A percentile compares a stretch with the other conserved stretches of the same genome.
Conservation (phyloP, 30 jellyfish, hydroid and myxozoan genomes). For the Hydra vulgaris region DNA sequence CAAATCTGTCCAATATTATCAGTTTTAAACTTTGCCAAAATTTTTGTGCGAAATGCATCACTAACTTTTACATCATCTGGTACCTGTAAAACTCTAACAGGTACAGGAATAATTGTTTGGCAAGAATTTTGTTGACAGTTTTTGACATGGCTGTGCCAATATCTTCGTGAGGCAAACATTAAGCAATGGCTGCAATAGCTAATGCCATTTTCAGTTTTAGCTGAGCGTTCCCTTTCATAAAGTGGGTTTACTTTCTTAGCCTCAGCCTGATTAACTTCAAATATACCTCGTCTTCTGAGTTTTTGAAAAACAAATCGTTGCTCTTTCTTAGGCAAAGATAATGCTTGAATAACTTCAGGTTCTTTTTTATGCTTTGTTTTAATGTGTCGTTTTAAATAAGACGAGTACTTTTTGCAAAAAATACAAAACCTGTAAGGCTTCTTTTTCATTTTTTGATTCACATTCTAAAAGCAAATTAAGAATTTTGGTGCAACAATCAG, state of each 20-base stretch:
- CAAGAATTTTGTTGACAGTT: slow-evolving; percentile 18
- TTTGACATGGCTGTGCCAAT: slow-evolving; percentile 2
- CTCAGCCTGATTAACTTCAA: slow-evolving; percentile 1
- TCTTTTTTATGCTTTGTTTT: slow-evolving; percentile 9
- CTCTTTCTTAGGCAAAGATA: slow-evolving; percentile 1
- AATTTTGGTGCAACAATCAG: neutral
- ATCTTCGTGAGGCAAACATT: slow-evolving; percentile 1
- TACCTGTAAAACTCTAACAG: neutral
- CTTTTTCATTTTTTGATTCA: neutral
- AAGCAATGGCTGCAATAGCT: slow-evolving; percentile 9
- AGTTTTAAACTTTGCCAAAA: neutral
- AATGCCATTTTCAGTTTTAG: neutral
- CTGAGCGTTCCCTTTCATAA: slow-evolving; percentile 19
- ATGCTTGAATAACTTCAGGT: slow-evolving; percentile 10
- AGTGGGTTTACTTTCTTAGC: slow-evolving; percentile 13
- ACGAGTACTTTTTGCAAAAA: slow-evolving; percentile 7
- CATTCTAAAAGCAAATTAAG: neutral
- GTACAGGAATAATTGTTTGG: slow-evolving; percentile 9
- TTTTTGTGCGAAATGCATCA: slow-evolving; percentile 4
- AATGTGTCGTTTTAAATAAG: slow-evolving; percentile 13
- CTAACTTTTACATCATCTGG: slow-evolving; percentile 6
- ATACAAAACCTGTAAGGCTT: slow-evolving; percentile 12
- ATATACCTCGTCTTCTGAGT: slow-evolving; percentile 17
- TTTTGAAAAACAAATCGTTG: neutral
- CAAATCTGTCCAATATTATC: slow-evolving; percentile 8